These are phyloP conservation scores for Hofmannophila pseudospretella DNA, from an alignment of 2,888 invertebrate species.

Conservation along the genomic window DNA sequence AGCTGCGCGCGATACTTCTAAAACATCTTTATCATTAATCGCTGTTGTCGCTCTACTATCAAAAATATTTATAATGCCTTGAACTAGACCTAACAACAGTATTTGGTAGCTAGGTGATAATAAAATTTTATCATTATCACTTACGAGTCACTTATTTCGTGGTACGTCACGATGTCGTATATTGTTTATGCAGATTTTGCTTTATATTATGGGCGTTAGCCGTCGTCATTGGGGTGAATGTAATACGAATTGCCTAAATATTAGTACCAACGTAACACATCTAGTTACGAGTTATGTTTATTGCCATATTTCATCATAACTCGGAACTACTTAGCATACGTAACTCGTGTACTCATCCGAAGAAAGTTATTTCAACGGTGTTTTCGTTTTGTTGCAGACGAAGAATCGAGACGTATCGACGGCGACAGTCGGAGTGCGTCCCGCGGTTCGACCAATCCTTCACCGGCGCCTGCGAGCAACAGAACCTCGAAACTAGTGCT, in stretches of 20 bases:
- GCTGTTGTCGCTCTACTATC: background rate
- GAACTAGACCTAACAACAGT: background rate
- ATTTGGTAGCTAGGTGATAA: background rate
- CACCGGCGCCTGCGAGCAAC: constrained; percentile 92
- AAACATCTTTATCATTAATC: background rate
- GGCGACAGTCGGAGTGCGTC: constrained; percentile 90
- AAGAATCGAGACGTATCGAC: constrained; percentile 91
- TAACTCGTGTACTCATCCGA: background rate
- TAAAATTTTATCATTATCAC: too few species aligned
- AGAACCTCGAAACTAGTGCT: constrained; percentile 91
- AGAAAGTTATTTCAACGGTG: background rate
- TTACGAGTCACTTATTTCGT: too few species aligned
- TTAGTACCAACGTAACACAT: background rate
- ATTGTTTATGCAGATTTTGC: too few species aligned
- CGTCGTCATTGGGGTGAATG: too few species aligned
- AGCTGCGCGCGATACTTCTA: constrained; percentile 19
- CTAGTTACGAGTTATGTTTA: background rate
- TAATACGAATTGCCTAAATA: too few species aligned
- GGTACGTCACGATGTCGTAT: too few species aligned
- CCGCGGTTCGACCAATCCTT: constrained; percentile 93
- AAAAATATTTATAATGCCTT: constrained; percentile 1
- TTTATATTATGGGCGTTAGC: too few species aligned
- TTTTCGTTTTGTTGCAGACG: constrained; percentile 72
- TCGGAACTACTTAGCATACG: background rate
- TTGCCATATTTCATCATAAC: constrained; percentile 1